These are phyloP conservation scores for Actinostola sp. DNA, from an alignment of 92 coral and sea anemone species.

Conservation along the genomic window DNA sequence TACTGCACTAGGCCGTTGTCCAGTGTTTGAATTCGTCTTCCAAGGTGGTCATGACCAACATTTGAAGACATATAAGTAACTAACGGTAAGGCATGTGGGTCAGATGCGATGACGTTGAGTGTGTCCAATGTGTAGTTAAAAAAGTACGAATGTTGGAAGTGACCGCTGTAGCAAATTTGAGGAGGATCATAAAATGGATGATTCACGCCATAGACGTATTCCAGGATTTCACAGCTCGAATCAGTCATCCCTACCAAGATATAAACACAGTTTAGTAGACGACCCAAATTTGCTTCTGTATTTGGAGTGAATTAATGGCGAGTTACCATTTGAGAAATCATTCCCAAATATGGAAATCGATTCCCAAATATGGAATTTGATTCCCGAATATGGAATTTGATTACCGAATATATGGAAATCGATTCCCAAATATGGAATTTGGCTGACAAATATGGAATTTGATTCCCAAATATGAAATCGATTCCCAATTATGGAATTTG, in stretches of 20 bases:
- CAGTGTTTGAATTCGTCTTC: slow-evolving; percentile 67
- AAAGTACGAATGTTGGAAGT: slow-evolving; percentile 47
- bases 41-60: slow-evolving; percentile 79
- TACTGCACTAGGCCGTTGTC: slow-evolving; percentile 62
- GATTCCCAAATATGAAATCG: too few relatives aligned
- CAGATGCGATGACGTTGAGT: slow-evolving; percentile 42
- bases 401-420: too few relatives aligned
- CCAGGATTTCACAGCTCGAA: slow-evolving; percentile 52
- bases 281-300: not conserved
- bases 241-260: slow-evolving; percentile 55
- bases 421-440: too few relatives aligned
- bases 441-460: too few relatives aligned
- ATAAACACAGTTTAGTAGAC: not conserved
- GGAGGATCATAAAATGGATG: slow-evolving; percentile 39
- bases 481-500: too few relatives aligned
- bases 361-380: too few relatives aligned
- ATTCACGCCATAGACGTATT: slow-evolving; percentile 11
- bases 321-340: not conserved
- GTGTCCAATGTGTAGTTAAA: slow-evolving; percentile 54
- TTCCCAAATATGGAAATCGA: too few relatives aligned
- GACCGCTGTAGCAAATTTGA: slow-evolving; percentile 68
- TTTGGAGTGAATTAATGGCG: not conserved
- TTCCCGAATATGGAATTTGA: too few relatives aligned
- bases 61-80: slow-evolving; percentile 67
- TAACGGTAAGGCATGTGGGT: slow-evolving; percentile 53